Conservation (phyloP, 53 echinoderm and acorn worm species). For the Antedon mediterranea region DNA sequence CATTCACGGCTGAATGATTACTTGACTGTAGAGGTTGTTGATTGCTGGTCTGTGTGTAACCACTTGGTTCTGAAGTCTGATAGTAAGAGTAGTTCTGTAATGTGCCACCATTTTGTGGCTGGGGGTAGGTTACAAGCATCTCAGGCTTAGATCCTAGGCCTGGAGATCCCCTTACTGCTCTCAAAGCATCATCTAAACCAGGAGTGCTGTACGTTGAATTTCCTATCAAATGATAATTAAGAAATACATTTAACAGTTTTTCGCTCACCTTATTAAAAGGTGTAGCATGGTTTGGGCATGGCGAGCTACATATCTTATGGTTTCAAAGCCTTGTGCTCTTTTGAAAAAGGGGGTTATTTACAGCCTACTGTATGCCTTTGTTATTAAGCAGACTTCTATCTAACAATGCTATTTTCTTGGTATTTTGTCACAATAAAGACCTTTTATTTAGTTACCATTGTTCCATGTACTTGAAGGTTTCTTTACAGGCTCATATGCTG, state of each 20-base stretch:
- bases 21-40: neutral
- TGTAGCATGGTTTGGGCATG: too few relatives aligned
- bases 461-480: neutral
- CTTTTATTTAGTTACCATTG: too few relatives aligned
- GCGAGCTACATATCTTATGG: too few relatives aligned
- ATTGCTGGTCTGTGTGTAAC: neutral
- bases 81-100: neutral
- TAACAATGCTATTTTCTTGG: too few relatives aligned
- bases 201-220: slow-evolving; percentile 23
- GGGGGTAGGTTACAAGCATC: neutral
- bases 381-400: too few relatives aligned
- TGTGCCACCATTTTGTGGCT: neutral
- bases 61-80: neutral
- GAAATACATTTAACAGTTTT: too few relatives aligned
- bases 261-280: too few relatives aligned
- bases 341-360: too few relatives aligned
- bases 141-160: neutral
- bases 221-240: too few relatives aligned
- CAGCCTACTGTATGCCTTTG: too few relatives aligned
- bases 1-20: neutral
- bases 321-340: too few relatives aligned
- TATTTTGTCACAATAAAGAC: too few relatives aligned
- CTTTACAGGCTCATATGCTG: neutral
- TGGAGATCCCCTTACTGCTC: neutral
- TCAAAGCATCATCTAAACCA: slow-evolving; percentile 68